Percentiles rank a stretch among this genome's conserved stretches.
These are phyloP conservation scores for Oscheius sp. DNA, from an alignment of 2,888 invertebrate species.

Conservation along the genomic window DNA sequence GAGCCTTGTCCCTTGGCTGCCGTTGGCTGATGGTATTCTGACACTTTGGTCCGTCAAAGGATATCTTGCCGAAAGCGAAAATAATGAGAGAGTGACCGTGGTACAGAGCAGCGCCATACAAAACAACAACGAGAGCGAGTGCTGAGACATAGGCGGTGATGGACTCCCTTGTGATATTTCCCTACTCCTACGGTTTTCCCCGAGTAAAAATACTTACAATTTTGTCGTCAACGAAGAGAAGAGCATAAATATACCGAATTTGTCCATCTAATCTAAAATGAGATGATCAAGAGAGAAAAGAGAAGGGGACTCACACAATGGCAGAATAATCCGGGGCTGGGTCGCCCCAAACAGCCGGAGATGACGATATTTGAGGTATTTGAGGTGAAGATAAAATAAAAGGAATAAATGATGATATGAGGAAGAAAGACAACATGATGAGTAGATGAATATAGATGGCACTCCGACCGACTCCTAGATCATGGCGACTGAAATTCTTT, in stretches of 20 bases:
- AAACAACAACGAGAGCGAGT: constrained; percentile 16
- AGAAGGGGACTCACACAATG: constrained; percentile 2
- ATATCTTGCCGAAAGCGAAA: constrained; percentile 1
- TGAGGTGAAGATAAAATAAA: not conserved
- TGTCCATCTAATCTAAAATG: constrained; percentile 4
- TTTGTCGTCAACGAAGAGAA: constrained; percentile 54
- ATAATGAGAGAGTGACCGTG: constrained; percentile 18
- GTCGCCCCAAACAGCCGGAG: constrained; percentile 70
- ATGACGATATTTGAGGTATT: not conserved
- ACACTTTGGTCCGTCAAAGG: constrained; percentile 32
- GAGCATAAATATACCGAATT: constrained; percentile 36
- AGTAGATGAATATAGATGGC: not conserved
- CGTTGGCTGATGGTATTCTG: constrained; percentile 29
- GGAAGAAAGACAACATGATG: constrained; percentile 22
- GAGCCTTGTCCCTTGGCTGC: constrained; percentile 33
- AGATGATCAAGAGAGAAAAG: not conserved
- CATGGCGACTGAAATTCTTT: constrained; percentile 11
- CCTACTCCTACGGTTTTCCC: too few relatives aligned
- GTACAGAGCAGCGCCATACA: too few relatives aligned
- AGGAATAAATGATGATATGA: constrained; percentile 10
- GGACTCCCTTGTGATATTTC: constrained; percentile 3
- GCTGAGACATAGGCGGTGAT: not conserved
- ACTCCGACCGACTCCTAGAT: constrained; percentile 16
- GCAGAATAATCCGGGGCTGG: constrained; percentile 66
- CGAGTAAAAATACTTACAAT: constrained; percentile 48